These are phyloP conservation scores for Gymnothorax reevesii DNA, from an alignment of 2,797 vertebrate genomes.

Conservation along the genomic window DNA sequence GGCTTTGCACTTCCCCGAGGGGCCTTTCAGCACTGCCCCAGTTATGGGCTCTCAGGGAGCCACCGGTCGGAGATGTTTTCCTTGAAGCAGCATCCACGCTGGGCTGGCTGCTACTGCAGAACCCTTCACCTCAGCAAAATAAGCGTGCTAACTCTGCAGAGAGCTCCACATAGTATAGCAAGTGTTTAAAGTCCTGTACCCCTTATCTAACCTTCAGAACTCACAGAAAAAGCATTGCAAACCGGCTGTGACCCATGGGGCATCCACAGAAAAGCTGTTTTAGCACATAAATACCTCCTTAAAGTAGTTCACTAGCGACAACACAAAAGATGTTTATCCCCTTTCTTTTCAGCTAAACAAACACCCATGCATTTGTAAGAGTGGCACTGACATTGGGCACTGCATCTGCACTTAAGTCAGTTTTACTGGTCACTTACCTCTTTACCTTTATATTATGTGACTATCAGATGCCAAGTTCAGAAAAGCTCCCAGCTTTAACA, in stretches of 20 bases:
- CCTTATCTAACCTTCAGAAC: neutral
- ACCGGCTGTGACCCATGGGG: slow-evolving; percentile 3
- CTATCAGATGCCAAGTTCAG: neutral
- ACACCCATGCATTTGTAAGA: neutral
- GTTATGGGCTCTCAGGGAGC: slow-evolving; percentile 34
- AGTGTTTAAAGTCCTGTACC: slow-evolving; percentile 13
- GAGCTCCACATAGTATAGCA: slow-evolving; percentile 22
- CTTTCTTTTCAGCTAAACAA: neutral
- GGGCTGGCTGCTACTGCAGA: slow-evolving; percentile 21
- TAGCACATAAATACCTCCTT: neutral
- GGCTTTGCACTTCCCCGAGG: neutral
- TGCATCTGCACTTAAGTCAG: neutral
- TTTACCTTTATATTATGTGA: neutral
- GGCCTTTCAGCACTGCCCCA: slow-evolving; percentile 33
- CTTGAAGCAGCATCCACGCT: slow-evolving; percentile 33
- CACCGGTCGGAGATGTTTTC: slow-evolving; percentile 40
- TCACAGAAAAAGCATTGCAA: neutral
- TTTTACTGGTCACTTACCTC: neutral
- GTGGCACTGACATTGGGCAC: neutral
- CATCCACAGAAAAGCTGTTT: neutral
- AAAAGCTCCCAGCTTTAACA: neutral
- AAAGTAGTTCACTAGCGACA: neutral
- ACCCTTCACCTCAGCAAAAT: slow-evolving; percentile 37
- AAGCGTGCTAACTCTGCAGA: slow-evolving; percentile 16
- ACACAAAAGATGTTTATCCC: neutral